Conservation (phyloP, 2,113 vertebrate species). For the Tor tambroides region DNA sequence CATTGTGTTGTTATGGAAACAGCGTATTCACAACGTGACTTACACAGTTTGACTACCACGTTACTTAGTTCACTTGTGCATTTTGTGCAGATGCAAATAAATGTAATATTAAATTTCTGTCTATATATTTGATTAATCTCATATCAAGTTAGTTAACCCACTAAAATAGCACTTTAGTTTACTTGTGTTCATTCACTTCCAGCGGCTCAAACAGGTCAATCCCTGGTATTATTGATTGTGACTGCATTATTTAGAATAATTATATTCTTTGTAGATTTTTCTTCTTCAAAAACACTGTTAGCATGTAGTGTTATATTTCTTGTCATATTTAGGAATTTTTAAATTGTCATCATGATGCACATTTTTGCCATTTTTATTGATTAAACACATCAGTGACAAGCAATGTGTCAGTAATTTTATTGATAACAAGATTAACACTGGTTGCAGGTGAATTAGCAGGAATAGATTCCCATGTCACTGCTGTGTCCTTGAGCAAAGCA, state of each 20-base stretch:
- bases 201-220: neutral
- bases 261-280: neutral
- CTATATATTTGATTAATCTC: neutral
- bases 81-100: neutral
- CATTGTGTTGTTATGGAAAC: neutral
- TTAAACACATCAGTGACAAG: neutral
- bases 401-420: neutral
- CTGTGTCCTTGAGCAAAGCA: conserved; percentile 16
- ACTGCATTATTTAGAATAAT: neutral
- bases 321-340: neutral
- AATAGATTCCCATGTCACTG: neutral
- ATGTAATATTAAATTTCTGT: neutral
- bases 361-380: neutral
- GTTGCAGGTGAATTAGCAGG: neutral
- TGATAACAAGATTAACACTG: neutral
- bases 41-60: neutral
- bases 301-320: neutral
- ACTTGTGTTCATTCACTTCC: neutral
- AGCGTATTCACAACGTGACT: neutral
- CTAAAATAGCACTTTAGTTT: neutral
- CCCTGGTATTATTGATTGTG: neutral
- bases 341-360: neutral
- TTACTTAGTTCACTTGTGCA: neutral
- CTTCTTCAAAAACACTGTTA: neutral
- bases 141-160: neutral